phyloP scores from a whole-genome alignment of 2,113 vertebrate species.

The Clarias batrachus region DNA sequence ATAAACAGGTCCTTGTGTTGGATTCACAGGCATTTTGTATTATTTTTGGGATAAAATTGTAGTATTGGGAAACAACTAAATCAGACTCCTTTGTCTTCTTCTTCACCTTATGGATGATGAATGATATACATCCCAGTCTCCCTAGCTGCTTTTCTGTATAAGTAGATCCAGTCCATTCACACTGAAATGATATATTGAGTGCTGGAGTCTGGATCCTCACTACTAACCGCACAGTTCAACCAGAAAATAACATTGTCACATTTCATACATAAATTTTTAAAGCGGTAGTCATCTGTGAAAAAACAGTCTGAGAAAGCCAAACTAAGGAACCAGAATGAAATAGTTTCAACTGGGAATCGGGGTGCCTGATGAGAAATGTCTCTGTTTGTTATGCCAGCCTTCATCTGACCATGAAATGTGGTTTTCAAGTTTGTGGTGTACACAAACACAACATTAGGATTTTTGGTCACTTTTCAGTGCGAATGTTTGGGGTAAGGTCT shows the following conservation, averaged over 20 bases:
- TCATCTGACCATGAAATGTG: background rate
- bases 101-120: background rate
- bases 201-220: background rate
- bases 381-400: background rate
- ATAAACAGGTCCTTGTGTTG: constrained; percentile 13
- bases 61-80: background rate
- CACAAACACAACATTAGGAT: background rate
- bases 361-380: background rate
- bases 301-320: background rate
- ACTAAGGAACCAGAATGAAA: background rate
- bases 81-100: background rate
- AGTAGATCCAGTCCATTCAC: constrained; percentile 24
- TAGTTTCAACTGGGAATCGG: background rate
- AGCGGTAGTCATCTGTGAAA: background rate
- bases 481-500: background rate
- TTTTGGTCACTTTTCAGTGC: background rate
- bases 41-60: constrained; percentile 12
- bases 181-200: background rate
- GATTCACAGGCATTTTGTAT: constrained; percentile 8
- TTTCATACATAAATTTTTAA: constrained; percentile 22
- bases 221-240: constrained; percentile 21
- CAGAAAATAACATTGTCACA: background rate
- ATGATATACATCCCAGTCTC: background rate
- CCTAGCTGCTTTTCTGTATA: constrained; percentile 13
- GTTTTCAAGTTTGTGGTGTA: background rate